phyloP scores from a whole-genome alignment of 2,113 vertebrate species.

The Passer montanus region DNA sequence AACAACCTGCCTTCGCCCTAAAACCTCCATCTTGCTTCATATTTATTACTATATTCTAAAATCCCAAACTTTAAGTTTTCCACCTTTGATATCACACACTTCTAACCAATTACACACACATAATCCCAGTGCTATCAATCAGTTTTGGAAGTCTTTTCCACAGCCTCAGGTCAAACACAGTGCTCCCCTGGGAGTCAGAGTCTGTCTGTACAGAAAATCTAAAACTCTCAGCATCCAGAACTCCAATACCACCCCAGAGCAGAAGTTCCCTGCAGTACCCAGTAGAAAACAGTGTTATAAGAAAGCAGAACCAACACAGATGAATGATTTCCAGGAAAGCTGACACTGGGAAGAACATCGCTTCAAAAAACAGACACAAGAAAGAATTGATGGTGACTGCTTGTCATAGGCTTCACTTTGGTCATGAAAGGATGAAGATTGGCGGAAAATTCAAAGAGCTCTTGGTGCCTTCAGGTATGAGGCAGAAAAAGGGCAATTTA shows the following conservation, averaged over 20 bases:
- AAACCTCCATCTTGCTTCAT: not conserved
- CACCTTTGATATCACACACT: not conserved
- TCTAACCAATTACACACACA: not conserved
- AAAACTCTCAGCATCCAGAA: not conserved
- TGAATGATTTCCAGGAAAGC: not conserved
- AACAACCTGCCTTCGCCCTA: not conserved
- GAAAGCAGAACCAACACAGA: not conserved
- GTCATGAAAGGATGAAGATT: not conserved
- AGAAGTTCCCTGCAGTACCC: not conserved
- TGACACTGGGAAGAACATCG: not conserved
- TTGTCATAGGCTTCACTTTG: not conserved
- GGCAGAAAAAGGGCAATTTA: not conserved
- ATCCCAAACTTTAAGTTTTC: not conserved
- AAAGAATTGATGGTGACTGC: not conserved
- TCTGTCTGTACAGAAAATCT: not conserved
- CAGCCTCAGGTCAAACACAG: not conserved
- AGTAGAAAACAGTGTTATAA: not conserved
- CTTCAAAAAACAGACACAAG: not conserved
- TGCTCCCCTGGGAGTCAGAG: not conserved
- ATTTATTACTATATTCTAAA: not conserved
- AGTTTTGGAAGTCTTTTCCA: not conserved
- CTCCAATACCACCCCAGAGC: not conserved
- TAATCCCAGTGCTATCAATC: not conserved
- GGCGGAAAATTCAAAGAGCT: not conserved
- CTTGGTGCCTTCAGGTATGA: not conserved